These are phyloP conservation scores for Dione juno DNA, from an alignment of 2,888 invertebrate species.

Conservation along the genomic window DNA sequence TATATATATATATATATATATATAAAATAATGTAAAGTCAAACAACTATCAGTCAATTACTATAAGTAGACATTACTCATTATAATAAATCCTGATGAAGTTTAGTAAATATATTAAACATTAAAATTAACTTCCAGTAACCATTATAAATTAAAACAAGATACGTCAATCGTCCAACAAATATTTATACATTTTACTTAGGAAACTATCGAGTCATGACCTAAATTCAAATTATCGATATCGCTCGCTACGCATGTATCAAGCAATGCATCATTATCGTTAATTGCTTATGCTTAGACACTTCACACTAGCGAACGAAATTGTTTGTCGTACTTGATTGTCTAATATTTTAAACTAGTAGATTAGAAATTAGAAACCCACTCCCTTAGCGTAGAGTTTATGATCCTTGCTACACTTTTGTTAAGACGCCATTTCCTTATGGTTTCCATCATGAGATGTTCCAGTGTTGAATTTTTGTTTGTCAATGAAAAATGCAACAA, in stretches of 20 bases:
- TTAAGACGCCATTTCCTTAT: too few species aligned
- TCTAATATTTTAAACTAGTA: too few species aligned
- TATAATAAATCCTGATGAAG: background rate
- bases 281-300: background rate
- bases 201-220: constrained; percentile 6
- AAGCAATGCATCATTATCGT: constrained; percentile 10
- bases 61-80: background rate
- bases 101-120: background rate
- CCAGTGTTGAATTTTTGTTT: too few species aligned
- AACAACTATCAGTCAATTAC: background rate
- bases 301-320: background rate
- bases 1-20: too few species aligned
- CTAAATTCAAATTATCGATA: constrained; percentile 11
- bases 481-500: too few species aligned
- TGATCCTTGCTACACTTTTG: too few species aligned
- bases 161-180: background rate
- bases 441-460: too few species aligned
- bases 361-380: too few species aligned
- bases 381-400: too few species aligned
- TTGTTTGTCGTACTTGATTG: background rate
- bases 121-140: background rate
- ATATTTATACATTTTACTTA: background rate
- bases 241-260: background rate
- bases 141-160: background rate
- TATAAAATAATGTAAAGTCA: too few species aligned